phyloP scores from a whole-genome alignment of 2,113 vertebrate species.

The Festucalex cinctus region DNA sequence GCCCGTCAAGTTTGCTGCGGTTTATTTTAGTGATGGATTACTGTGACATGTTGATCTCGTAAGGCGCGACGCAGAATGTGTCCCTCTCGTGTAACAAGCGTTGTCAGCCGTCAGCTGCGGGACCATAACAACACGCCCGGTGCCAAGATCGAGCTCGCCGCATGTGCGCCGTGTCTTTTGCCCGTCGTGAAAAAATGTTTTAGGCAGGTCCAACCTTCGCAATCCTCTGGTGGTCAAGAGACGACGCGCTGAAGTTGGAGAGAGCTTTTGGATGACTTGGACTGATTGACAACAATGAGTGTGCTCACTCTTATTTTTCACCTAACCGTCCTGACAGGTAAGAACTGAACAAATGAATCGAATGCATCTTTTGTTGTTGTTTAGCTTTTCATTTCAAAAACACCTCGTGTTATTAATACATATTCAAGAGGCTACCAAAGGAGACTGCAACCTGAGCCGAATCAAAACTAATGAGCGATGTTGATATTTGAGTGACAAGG shows the following conservation, averaged over 20 bases:
- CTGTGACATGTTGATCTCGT: slow-evolving; percentile 53
- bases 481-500: slow-evolving; percentile 62
- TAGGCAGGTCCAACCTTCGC: slow-evolving; percentile 31
- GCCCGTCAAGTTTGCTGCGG: slow-evolving; percentile 32
- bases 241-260: slow-evolving; percentile 22
- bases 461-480: slow-evolving; percentile 26
- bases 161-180: slow-evolving; percentile 23
- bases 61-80: slow-evolving; percentile 48
- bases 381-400: background rate
- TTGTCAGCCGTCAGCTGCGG: slow-evolving; percentile 45
- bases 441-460: slow-evolving; percentile 4
- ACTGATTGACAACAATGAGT: slow-evolving; percentile 44
- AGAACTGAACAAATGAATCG: slow-evolving; percentile 16
- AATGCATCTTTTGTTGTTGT: slow-evolving; percentile 4
- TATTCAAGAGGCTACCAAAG: background rate
- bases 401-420: background rate
- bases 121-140: slow-evolving; percentile 43
- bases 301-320: slow-evolving; percentile 24
- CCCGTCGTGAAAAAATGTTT: slow-evolving; percentile 39
- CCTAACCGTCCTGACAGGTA: slow-evolving; percentile 57
- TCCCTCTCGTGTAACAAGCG: slow-evolving; percentile 57
- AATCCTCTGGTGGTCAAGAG: slow-evolving; percentile 33
- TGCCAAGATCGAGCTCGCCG: slow-evolving; percentile 22
- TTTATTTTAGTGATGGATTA: slow-evolving; percentile 63
- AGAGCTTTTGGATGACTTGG: slow-evolving; percentile 25